A percentile compares a stretch with the other conserved stretches of the same genome.
Conservation (phyloP, 2,888 invertebrate species). For the Aricia artaxerxes region DNA sequence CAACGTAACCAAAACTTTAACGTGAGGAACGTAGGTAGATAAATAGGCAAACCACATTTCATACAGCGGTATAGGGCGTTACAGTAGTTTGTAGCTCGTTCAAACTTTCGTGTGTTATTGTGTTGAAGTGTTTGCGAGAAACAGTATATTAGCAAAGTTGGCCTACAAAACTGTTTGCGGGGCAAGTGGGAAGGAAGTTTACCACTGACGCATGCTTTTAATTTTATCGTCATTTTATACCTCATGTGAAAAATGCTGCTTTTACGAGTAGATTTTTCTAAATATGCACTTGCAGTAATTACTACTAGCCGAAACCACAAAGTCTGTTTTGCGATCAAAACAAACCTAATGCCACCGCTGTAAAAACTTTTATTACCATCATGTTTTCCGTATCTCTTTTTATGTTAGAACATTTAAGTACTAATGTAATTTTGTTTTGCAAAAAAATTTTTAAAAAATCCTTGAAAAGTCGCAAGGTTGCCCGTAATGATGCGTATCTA, state of each 20-base stretch:
- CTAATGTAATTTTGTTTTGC: background rate
- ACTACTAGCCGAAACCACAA: background rate
- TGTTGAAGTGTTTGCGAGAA: constrained; percentile 57
- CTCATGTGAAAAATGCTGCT: background rate
- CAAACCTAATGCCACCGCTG: constrained; percentile 35
- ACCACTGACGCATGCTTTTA: background rate
- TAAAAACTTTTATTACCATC: constrained; percentile 46
- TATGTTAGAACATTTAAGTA: background rate
- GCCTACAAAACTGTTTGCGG: constrained; percentile 41
- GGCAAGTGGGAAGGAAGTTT: constrained; percentile 20
- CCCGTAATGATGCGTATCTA: constrained; percentile 64
- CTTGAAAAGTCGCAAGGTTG: constrained; percentile 49
- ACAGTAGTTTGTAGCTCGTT: constrained; percentile 44
- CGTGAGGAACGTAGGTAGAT: constrained; percentile 15
- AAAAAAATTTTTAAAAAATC: constrained; percentile 46
- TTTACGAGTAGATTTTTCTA: background rate
- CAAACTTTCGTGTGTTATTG: constrained; percentile 54
- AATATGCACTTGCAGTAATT: background rate
- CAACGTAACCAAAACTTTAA: background rate
- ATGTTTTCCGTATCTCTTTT: constrained; percentile 42
- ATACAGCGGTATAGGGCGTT: constrained; percentile 24
- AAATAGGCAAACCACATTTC: constrained; percentile 22
- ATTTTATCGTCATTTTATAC: background rate
- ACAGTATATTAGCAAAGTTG: constrained; percentile 69
- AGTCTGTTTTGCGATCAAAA: constrained; percentile 39